phyloP scores from a whole-genome alignment of 2,113 vertebrate species.

The Brachyistius frenatus region DNA sequence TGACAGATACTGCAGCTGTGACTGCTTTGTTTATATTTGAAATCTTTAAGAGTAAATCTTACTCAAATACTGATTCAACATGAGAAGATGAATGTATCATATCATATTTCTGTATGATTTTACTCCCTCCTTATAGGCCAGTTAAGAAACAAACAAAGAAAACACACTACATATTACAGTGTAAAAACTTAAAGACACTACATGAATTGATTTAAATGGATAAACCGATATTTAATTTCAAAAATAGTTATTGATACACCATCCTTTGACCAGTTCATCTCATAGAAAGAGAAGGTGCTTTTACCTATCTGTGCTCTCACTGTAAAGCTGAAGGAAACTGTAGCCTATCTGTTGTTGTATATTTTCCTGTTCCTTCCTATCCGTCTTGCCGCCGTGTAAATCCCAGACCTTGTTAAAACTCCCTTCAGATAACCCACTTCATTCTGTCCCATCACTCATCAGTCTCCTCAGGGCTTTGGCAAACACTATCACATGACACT shows the following conservation, averaged over 20 bases:
- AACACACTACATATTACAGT: too few species aligned
- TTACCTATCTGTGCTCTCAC: neutral
- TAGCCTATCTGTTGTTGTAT: conserved; percentile 18
- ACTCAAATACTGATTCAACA: too few species aligned
- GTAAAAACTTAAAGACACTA: too few species aligned
- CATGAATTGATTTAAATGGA: too few species aligned
- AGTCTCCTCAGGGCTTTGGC: conserved; percentile 47
- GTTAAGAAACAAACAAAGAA: too few species aligned
- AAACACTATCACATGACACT: conserved; percentile 69
- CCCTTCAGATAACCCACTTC: conserved; percentile 70
- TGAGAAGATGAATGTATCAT: too few species aligned
- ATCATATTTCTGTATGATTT: too few species aligned
- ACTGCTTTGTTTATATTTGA: too few species aligned
- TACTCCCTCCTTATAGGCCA: too few species aligned
- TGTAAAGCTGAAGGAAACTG: neutral
- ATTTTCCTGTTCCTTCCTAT: conserved; percentile 24
- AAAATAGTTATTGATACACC: neutral
- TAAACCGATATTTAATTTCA: too few species aligned
- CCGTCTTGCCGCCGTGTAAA: conserved; percentile 30
- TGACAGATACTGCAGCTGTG: too few species aligned
- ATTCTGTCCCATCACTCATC: conserved; percentile 73
- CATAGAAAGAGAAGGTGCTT: neutral
- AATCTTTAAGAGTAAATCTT: too few species aligned
- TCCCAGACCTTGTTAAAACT: conserved; percentile 76
- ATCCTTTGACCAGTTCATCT: neutral